A percentile compares a stretch with the other conserved stretches of the same genome.
Conservation (phyloP, 35 echinoderm and acorn worm species). For the Lytechinus pictus region DNA sequence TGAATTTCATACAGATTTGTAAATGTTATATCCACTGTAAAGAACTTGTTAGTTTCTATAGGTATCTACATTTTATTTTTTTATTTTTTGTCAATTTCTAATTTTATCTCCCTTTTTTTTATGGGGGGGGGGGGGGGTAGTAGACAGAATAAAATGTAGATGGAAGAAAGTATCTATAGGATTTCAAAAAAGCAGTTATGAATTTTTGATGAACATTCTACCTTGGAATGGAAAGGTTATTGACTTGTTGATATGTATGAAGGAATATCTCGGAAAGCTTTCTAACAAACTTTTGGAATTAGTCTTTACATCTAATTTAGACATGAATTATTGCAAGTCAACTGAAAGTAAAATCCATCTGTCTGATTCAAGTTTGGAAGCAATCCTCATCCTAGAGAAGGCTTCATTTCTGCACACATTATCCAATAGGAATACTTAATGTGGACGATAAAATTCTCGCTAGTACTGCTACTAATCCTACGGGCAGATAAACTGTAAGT, state of each 20-base stretch:
- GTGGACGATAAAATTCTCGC: not conserved
- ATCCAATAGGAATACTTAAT: not conserved
- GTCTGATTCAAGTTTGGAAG: constrained; percentile 7
- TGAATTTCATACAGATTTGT: not conserved
- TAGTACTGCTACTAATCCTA: not conserved
- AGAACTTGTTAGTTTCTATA: no score
- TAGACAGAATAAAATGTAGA: not conserved
- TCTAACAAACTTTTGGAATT: not conserved
- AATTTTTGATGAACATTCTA: not conserved
- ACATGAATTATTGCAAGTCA: not conserved
- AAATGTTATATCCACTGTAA: not conserved
- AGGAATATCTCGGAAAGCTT: not conserved
- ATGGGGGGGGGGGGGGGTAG: not conserved
- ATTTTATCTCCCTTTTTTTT: not conserved
- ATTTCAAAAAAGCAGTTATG: not conserved
- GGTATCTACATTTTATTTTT: no score
- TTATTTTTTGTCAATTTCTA: not conserved
- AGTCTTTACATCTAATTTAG: constrained; percentile 6
- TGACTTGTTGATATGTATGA: not conserved
- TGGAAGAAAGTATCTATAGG: not conserved
- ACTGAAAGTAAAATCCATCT: not conserved
- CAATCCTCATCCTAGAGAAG: not conserved
- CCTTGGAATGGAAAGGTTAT: not conserved
- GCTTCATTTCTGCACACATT: not conserved
- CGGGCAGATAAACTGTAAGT: not conserved